Evolutionary conservation across 2,797 vertebrate species (phyloP).

Genomic region (Etheostoma perlongum): DNA sequence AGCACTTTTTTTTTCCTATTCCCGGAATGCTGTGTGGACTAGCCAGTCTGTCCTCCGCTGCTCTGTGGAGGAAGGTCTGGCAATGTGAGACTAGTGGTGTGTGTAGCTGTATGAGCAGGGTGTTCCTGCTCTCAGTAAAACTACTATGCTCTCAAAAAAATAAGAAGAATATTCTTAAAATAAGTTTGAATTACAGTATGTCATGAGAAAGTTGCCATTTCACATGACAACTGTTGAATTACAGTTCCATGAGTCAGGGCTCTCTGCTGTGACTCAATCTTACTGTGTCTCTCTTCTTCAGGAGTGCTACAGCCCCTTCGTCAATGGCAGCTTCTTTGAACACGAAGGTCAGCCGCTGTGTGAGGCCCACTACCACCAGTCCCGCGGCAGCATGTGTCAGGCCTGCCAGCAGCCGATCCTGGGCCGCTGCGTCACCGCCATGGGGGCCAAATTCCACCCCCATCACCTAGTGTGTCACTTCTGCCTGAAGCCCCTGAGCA

Average conservation of each 20-base stretch:
- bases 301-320: constrained; percentile 92
- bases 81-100: not conserved
- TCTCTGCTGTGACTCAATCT: constrained; percentile 19
- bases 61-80: no score
- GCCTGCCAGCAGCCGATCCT: constrained; percentile 93
- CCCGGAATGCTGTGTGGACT: no score
- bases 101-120: constrained; percentile 10
- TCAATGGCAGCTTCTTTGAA: constrained; percentile 94
- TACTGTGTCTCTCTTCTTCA: constrained; percentile 44
- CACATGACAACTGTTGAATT: constrained; percentile 27
- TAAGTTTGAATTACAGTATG: constrained; percentile 17
- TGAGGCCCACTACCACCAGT: constrained; percentile 93
- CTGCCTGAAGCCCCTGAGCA: constrained; percentile 92
- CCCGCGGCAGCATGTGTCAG: constrained; percentile 90
- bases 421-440: constrained; percentile 93
- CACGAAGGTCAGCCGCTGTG: constrained; percentile 92
- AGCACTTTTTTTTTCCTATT: no score
- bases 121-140: constrained; percentile 3
- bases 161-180: constrained; percentile 13
- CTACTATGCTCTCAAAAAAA: not conserved
- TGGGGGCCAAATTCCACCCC: constrained; percentile 94
- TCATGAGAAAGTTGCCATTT: constrained; percentile 54
- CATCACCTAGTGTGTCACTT: constrained; percentile 95
- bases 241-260: constrained; percentile 16
- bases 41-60: no score